Evolutionary conservation across 1,140 invertebrate species (phyloP), one percentile per base, ranked within the genome.

Genomic region (Aphis gossypii): DNA sequence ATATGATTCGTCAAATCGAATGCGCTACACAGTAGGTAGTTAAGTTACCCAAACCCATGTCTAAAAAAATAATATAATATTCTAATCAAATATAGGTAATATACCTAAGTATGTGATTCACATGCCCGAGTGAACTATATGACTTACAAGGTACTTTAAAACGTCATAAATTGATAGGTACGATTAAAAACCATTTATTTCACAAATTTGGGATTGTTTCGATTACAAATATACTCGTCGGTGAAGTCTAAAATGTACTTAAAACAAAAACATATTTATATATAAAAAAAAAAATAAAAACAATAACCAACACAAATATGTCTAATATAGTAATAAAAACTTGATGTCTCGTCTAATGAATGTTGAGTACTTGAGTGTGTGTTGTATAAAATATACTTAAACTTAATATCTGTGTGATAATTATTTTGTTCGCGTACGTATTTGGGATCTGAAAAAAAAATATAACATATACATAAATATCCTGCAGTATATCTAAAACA

Each of bases 181-280:
- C 25, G 56, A 44, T 60, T 68, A 90, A 68, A 92, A 92, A 92
- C n/a, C 68, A 38, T 92, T 92, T 92, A 92, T 92, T 92, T 92
- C 68, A 92, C 68, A 92, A 83, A 92, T 82, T 82, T 92, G n/a
- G n/a, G 46, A 92, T 92, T 82, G 68, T 92, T 92, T 92, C 46
- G 44, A 82, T 82, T 51, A 92, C 76, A 92, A 92, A 51, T 92
- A 38, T 82, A 92, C 30, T 48, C 25, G 21, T 83, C 23, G 48
- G 68, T 83, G 46, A 92, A 76, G 38, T 92, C 90, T 92, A 92
- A 48, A 9, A 76, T 48, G n/a, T 92, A 76, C 68, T 76, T 76
- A 51, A 92, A 92, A 90, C 25, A 90, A 92, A 83, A 82, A 51
- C 30, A 56, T 48, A 35, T 14, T 92, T 51, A 92, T 60, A 30